These are phyloP conservation scores for Aphelinus certus DNA, from an alignment of 1,140 invertebrate genomes.

Conservation along the genomic window DNA sequence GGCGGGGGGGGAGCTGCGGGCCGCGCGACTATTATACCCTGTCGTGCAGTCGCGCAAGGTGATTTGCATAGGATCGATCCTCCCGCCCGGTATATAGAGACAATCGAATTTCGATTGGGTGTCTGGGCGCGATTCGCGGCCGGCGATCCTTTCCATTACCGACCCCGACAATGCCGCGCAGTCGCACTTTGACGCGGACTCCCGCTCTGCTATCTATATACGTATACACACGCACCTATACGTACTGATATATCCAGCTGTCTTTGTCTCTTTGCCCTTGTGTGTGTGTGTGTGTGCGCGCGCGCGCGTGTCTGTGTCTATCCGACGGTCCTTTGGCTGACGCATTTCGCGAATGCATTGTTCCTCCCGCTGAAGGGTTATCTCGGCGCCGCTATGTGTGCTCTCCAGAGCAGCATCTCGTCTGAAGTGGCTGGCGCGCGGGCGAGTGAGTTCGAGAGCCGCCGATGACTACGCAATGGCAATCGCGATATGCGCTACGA, in stretches of 20 bases:
- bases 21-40: not conserved
- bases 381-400: not conserved
- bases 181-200: conserved; percentile 53
- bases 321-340: conserved; percentile 34
- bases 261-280: not conserved
- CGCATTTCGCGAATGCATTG: conserved; percentile 34
- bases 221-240: not conserved
- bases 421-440: conserved; percentile 24
- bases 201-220: conserved; percentile 16
- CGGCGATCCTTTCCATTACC: conserved; percentile 63
- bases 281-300: not conserved
- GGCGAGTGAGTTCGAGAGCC: conserved; percentile 9
- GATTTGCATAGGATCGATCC: conserved; percentile 39
- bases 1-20: not conserved
- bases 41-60: conserved; percentile 8
- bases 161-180: conserved; percentile 54
- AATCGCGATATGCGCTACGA: not conserved
- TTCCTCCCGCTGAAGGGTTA: conserved; percentile 26
- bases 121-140: not conserved
- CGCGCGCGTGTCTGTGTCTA: not conserved
- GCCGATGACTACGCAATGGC: conserved; percentile 24
- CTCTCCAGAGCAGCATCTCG: not conserved
- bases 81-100: conserved; percentile 40
- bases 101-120: conserved; percentile 64
- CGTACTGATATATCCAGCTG: not conserved